Conservation (phyloP, 2,888 invertebrate genomes). For the Mythimna loreyi region DNA sequence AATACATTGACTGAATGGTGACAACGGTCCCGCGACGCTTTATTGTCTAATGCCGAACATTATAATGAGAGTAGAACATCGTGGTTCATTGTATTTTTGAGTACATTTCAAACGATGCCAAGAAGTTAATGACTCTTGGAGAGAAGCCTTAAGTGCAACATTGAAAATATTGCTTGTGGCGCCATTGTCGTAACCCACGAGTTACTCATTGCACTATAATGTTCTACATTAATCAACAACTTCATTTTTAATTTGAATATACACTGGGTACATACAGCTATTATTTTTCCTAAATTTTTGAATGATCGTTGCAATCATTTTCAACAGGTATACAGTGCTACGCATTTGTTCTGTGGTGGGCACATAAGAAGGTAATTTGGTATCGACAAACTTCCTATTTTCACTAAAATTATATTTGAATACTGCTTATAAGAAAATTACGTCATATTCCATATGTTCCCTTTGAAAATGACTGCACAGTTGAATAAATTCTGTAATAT, state of each 20-base stretch:
- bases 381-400: slow-evolving; percentile 37
- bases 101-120: slow-evolving; percentile 37
- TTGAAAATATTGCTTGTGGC: slow-evolving; percentile 32
- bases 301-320: slow-evolving; percentile 55
- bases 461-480: slow-evolving; percentile 60
- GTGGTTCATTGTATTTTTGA: slow-evolving; percentile 27
- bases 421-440: slow-evolving; percentile 58
- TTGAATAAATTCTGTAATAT: slow-evolving; percentile 72
- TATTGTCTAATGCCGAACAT: slow-evolving; percentile 51
- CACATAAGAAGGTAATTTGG: slow-evolving; percentile 34
- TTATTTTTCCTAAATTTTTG: slow-evolving; percentile 52
- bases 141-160: slow-evolving; percentile 16
- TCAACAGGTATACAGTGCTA: slow-evolving; percentile 41
- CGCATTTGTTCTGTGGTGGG: slow-evolving; percentile 57
- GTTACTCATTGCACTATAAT: slow-evolving; percentile 46
- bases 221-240: slow-evolving; percentile 54
- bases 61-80: slow-evolving; percentile 36
- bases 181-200: slow-evolving; percentile 11
- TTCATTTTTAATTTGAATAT: slow-evolving; percentile 56
- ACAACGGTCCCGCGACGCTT: slow-evolving; percentile 59
- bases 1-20: slow-evolving; percentile 68
- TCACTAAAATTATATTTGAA: slow-evolving; percentile 56
- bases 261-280: slow-evolving; percentile 64
- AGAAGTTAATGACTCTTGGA: slow-evolving; percentile 47
- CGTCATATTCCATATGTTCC: slow-evolving; percentile 42